Evolutionary conservation across 2,797 vertebrate species (phyloP), one percentile per base, ranked within the genome.

Genomic region (Morus bassanus): DNA sequence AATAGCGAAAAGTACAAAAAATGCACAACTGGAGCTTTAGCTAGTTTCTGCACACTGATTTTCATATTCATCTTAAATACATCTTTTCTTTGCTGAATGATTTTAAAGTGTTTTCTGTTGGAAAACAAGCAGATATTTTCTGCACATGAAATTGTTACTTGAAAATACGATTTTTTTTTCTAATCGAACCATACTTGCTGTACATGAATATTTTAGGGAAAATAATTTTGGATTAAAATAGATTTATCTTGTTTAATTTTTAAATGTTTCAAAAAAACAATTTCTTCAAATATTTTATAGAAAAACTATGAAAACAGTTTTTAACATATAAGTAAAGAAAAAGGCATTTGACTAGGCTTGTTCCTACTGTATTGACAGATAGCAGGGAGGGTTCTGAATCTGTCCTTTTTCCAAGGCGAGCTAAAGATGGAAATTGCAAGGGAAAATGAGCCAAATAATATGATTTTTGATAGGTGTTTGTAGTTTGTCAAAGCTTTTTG

Each of bases 401-500:
- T 56, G 60, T 73, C 65, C 75, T 93, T 91, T 91, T 95, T 94
- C 82, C 74, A 93, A 87, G 83, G 94, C 76, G 95, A 88, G 93
- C 86, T 93, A 35, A 85, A 77, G 89, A 96, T 89, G 85, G 76
- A 93, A 95, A 93, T 90, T 87, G 89, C 18, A 27, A 65, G 65
- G 76, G 85, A 97, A 96, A 93, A 94, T 72, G 91, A 96, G 56
- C 93, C 84, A 92, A 94, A 94, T 59, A 90, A 88, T 95, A 94
- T 48, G 91, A 93, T 96, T 96, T 96, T 96, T 96, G 68, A 89
- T 95, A 95, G 91, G 92, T 94, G 93, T 90, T 94, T 96, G 78
- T 94, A 86, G 94, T 97, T 97, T 94, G 91, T 91, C 87, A 93
- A 88, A 94, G 69, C 64, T 91, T 97, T 97, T 95, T 95, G 95